Percentiles rank a stretch among this genome's conserved stretches.
Evolutionary conservation across 2,888 invertebrate species (phyloP).

Genomic region (Rutpela maculata): DNA sequence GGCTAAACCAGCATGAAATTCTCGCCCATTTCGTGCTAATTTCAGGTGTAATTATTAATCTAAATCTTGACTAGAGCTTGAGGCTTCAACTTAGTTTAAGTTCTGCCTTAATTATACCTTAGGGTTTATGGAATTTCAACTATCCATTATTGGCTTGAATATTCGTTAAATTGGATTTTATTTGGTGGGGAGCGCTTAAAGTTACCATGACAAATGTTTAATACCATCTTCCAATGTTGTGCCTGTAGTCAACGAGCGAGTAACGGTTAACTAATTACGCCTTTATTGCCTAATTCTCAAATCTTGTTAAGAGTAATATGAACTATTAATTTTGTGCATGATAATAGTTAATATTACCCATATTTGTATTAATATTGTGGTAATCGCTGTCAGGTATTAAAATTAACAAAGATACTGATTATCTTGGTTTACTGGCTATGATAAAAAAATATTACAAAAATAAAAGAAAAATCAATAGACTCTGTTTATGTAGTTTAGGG

Average conservation of each 20-base stretch:
- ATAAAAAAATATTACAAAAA: no score
- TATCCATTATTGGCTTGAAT: constrained; percentile 32
- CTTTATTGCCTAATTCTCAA: no score
- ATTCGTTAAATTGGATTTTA: constrained; percentile 31
- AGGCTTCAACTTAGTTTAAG: constrained; percentile 22
- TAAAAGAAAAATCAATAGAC: no score
- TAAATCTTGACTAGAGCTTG: constrained; percentile 31
- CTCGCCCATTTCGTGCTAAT: constrained; percentile 35
- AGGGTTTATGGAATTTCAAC: constrained; percentile 28
- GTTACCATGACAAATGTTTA: constrained; percentile 13
- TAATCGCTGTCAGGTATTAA: no score
- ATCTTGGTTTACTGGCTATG: no score
- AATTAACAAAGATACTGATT: no score
- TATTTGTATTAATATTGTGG: no score
- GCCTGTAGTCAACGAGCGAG: neutral
- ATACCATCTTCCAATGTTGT: neutral
- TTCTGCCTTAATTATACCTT: constrained; percentile 29
- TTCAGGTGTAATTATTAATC: constrained; percentile 41
- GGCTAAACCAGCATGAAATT: constrained; percentile 13
- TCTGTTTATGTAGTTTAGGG: no score
- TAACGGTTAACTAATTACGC: neutral
- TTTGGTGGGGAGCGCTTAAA: constrained; percentile 9
- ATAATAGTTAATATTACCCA: no score
- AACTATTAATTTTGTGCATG: no score
- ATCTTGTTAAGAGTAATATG: no score